Conservation (phyloP, 1,140 invertebrate species). For the Heterodera schachtii region DNA sequence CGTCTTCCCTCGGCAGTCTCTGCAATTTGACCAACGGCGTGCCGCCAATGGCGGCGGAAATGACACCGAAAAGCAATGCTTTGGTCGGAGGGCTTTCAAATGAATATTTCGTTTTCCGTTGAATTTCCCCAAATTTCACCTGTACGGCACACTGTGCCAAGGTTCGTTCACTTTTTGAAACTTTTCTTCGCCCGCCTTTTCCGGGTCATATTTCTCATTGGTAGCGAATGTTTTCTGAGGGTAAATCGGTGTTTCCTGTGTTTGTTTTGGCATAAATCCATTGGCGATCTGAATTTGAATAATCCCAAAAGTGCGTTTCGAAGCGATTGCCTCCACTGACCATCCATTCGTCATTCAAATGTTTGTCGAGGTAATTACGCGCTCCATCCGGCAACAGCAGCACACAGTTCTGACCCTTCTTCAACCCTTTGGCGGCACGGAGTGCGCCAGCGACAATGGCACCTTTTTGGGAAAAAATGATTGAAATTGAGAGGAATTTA, state of each 20-base stretch:
- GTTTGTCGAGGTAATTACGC: slow-evolving; percentile 91
- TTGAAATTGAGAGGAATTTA: neutral
- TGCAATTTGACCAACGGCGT: slow-evolving; percentile 86
- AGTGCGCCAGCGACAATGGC: slow-evolving; percentile 78
- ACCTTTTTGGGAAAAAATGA: slow-evolving; percentile 68
- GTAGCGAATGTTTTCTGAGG: neutral
- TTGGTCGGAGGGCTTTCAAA: slow-evolving; percentile 14
- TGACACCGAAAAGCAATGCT: slow-evolving; percentile 45
- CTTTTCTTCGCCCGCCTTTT: slow-evolving; percentile 26
- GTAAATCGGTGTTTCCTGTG: neutral
- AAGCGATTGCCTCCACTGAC: slow-evolving; percentile 68
- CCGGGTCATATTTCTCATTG: slow-evolving; percentile 34
- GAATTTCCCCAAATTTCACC: slow-evolving; percentile 18
- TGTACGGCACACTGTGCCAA: slow-evolving; percentile 34
- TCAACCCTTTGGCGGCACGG: slow-evolving; percentile 77
- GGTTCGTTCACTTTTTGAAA: slow-evolving; percentile 43
- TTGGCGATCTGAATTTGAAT: slow-evolving; percentile 1
- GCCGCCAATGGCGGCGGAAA: slow-evolving; percentile 74
- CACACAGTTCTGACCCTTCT: slow-evolving; percentile 82
- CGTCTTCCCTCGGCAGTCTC: slow-evolving; percentile 71
- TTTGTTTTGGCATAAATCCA: neutral
- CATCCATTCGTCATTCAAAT: slow-evolving; percentile 93
- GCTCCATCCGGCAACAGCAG: slow-evolving; percentile 89
- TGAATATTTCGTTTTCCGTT: neutral
- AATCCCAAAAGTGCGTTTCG: slow-evolving; percentile 72